Percentiles rank a stretch among this genome's conserved stretches.
Evolutionary conservation across 2,113 vertebrate species (phyloP).

Genomic region (Poicephalus gulielmi): DNA sequence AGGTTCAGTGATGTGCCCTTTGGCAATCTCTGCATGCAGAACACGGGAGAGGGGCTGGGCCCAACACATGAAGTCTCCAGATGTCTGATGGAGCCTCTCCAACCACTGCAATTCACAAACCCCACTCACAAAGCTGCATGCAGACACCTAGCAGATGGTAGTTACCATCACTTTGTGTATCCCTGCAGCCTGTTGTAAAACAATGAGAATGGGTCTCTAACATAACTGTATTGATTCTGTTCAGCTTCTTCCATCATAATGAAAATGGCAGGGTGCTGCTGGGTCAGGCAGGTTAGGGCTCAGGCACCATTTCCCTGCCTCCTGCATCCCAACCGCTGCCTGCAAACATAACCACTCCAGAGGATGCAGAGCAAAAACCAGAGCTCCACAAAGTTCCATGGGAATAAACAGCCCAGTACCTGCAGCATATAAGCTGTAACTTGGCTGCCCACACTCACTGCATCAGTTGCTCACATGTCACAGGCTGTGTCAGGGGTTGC

Average conservation of each 20-base stretch:
- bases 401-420: not conserved
- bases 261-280: not conserved
- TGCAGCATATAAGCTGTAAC: not conserved
- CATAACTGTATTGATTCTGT: not conserved
- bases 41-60: not conserved
- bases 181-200: constrained; percentile 65
- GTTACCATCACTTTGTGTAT: constrained; percentile 65
- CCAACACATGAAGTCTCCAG: not conserved
- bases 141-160: not conserved
- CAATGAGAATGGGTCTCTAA: constrained; percentile 38
- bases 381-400: accelerated
- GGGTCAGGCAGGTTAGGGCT: not conserved
- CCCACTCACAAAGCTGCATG: not conserved
- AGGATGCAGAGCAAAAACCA: accelerated
- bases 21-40: not conserved
- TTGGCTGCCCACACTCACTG: not conserved
- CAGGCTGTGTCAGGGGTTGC: accelerated
- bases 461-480: not conserved
- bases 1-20: not conserved
- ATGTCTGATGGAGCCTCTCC: not conserved
- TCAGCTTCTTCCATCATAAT: not conserved
- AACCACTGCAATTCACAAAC: not conserved
- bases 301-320: accelerated
- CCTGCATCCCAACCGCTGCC: not conserved
- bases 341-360: not conserved